Conservation (phyloP, 2,797 vertebrate species). For the Paramormyrops hopkinsi region DNA sequence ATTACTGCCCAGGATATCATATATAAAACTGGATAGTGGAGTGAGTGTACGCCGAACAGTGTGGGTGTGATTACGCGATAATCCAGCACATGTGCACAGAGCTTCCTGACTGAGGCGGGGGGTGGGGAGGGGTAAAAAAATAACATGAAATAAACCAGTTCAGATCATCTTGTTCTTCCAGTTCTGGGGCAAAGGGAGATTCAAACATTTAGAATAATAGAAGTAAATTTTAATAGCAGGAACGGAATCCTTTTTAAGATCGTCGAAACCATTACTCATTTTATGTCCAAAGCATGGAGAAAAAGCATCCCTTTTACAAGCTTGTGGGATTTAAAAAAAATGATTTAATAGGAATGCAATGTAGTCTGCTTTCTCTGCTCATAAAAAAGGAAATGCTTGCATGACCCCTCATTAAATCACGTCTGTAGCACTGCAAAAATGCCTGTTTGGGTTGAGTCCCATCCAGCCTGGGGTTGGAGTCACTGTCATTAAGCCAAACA, state of each 20-base stretch:
- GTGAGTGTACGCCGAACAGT: not conserved
- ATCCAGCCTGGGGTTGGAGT: not conserved
- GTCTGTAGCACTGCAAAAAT: not conserved
- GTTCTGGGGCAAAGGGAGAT: not conserved
- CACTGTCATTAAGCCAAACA: not conserved
- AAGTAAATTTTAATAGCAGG: not conserved
- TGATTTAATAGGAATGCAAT: not conserved
- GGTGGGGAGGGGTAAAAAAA: not conserved
- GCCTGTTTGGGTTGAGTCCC: not conserved
- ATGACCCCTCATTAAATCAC: not conserved
- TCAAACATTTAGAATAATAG: not conserved
- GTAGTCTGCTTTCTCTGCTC: not conserved
- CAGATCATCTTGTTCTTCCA: not conserved
- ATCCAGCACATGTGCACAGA: not conserved
- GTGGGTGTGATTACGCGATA: not conserved
- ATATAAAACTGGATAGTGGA: slow-evolving; percentile 5
- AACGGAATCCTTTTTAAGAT: not conserved
- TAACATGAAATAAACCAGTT: not conserved
- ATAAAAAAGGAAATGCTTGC: not conserved
- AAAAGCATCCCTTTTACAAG: not conserved
- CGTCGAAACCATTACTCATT: not conserved
- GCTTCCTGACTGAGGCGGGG: not conserved
- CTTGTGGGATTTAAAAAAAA: not conserved
- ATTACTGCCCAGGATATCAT: slow-evolving; percentile 13
- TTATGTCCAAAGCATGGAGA: not conserved